Evolutionary conservation across 2,113 vertebrate genomes (phyloP), one percentile per base, ranked within the genome.

Genomic region (Daphoenositta chrysoptera): DNA sequence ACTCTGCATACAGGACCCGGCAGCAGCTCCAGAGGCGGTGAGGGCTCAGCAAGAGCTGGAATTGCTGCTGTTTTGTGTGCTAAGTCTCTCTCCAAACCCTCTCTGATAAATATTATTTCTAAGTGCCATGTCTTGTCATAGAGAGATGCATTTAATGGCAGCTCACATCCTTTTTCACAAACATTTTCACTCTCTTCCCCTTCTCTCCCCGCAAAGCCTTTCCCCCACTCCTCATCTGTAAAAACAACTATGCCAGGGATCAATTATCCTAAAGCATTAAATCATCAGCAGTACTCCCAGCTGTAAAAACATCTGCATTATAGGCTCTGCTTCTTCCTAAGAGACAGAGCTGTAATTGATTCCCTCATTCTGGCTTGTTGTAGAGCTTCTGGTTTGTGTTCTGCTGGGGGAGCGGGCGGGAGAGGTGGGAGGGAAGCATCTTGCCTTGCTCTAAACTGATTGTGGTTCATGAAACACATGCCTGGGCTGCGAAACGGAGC

Each of bases 271-370:
- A 68, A 89, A 73, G 68, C 71, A 93, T 90, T 89, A 92, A 93
- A 92, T 75, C 83, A 90, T 51, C 85, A 90, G 51, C 60, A 75
- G 51, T 48, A 51, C 28, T 93, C 85, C 89, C 96, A 96, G 92
- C 96, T 96, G 96, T 94, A 95, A 89, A 95, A 97, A 96, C 94
- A 96, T 94, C 94, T 97, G 96, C 95, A 92, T 70, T 93, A 81
- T 63, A 33, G 83, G 40, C 93, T 90, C 64, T 83, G 90, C 31
- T 75, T 51, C 83, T 90, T 87, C 90, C 83, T 95, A 23, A 53
- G 92, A 95, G 85, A n/a, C 87, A 70, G 90, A 90, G 63, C 88
- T 86, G 50, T 56, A 88, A 95, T 78, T 85, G 93, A 93, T 83
- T 96, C 64, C 70, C 45, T 94, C 68, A 48, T 96, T 83, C 90